Evolutionary conservation across 2,888 invertebrate species (phyloP), one percentile per base, ranked within the genome.

Genomic region (Serripes groenlandicus): DNA sequence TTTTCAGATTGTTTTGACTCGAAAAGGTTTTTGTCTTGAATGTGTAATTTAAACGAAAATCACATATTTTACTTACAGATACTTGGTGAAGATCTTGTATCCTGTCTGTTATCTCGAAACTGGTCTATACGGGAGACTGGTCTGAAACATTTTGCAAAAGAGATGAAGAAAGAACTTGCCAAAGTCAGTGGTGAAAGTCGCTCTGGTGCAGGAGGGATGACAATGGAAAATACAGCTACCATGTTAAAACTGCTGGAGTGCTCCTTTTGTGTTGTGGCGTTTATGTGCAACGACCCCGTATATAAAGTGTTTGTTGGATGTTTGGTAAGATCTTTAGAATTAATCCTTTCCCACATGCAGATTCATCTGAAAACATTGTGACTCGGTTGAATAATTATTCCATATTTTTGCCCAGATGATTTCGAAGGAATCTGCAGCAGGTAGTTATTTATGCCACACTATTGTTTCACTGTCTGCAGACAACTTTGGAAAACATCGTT

Each of bases 261-360:
- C 60, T 93, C 94, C 78, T 94, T 94, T 74, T 91, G 92, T 76
- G 93, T 95, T 28, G 90, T 95, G 30, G 92, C 94, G 3, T 92
- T 93, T 87, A 92, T 94, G 90, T 93, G 93, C 80, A 92, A 93
- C 37, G 95, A 95, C 88, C 95, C 95, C 18, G 95, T 95, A 9
- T 95, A 95, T 88, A 94, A 93, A 88, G 95, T 95, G 30, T 95
- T 94, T 90, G 93, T 95, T 21, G 95, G 94, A 58, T 93, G 93
- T 66, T 85, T 95, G 91, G 95, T 95, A 86, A 91, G 94, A 32
- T n/a, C 18, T 32, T n/a, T 76, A 5, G 7, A 35, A 73, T 56
- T 18, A 42, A 42, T 42, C 18, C 42, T 18, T 42, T 18, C 42
- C 9, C 42, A 9, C 42, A 42, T 42, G n/a, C n/a, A n/a, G n/a